Conservation (phyloP, 2,888 invertebrate species). For the Drosophila tripunctata region DNA sequence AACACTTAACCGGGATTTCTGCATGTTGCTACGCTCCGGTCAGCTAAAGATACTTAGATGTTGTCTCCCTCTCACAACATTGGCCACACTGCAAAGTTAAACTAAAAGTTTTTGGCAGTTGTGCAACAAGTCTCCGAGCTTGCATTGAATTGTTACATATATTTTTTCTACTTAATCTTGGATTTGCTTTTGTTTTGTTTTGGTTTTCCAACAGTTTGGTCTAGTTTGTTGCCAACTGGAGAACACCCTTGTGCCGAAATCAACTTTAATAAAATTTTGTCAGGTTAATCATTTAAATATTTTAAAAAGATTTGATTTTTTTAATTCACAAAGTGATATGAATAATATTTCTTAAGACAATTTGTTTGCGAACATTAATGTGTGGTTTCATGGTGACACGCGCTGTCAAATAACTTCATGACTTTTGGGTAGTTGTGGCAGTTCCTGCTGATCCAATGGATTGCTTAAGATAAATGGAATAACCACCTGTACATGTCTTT, state of each 20-base stretch:
- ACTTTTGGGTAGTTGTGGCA: neutral
- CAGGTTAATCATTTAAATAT: neutral
- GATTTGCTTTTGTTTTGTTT: constrained; percentile 23
- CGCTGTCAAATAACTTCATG: neutral
- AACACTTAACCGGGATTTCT: constrained; percentile 39
- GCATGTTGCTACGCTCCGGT: constrained; percentile 32
- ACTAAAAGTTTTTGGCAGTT: constrained; percentile 63
- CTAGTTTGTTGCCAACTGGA: constrained; percentile 14
- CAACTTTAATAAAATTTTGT: too few relatives aligned
- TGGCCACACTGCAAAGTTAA: constrained; percentile 38
- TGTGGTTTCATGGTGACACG: neutral
- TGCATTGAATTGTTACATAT: constrained; percentile 25
- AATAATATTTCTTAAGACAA: neutral
- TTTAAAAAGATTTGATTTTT: neutral
- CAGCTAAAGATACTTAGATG: constrained; percentile 36
- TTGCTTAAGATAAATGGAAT: constrained; percentile 28
- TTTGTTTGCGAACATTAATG: neutral
- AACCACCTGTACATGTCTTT: constrained; percentile 43
- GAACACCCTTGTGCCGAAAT: neutral
- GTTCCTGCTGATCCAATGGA: constrained; percentile 17
- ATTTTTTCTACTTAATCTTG: neutral
- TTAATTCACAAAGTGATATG: neutral
- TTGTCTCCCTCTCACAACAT: constrained; percentile 51
- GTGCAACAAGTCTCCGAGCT: constrained; percentile 61
- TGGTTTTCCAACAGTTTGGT: constrained; percentile 11